Evolutionary conservation across 2,797 vertebrate species (phyloP), one percentile per base, ranked within the genome.

Genomic region (Coccyzus lansbergi): DNA sequence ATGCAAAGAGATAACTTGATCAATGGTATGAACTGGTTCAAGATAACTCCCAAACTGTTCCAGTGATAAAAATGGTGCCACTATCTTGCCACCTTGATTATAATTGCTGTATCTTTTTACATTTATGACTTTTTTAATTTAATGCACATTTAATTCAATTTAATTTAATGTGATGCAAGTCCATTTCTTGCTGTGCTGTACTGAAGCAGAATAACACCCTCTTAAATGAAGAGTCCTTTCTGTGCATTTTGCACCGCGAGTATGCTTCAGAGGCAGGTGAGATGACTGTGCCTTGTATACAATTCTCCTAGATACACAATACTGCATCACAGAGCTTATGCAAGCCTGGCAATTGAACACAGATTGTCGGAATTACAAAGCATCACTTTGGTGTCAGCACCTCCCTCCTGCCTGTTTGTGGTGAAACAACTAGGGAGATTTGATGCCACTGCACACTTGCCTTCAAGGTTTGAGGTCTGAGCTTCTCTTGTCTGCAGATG

Each of bases 1-100:
- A 58, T 84, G 81, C 29, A 42, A 72, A 94, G 92, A 60, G 84
- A 36, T 64, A 74, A 65, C 63, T 79, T 52, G 46, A 83, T 94
- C 90, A 80, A 1, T 53, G 86, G 60, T 68, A 15, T 8, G 7
- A 68, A 31, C 40, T 60, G 52, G 49, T 84, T 93, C 56, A 77
- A 83, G 52, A 18, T 56, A 74, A 53, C 68, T 80, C 68, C 68
- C 58, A 62, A 22, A 71, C 5, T 36, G 36, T 55, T 83, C 51
- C 19, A 18, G 9, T 68, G 56, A 48, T 58, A 86, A 83, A 29
- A 36, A 20, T 6, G 0, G 15, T 20, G 6, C 33, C 46, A 18
- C 3, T 92, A 94, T 87, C 78, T 92, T 92, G 34, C 38, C 34
- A 33, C 36, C 26, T 86, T 34, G 8, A 33, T 72, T 77, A 18